Percentiles rank a stretch among this genome's conserved stretches.
Evolutionary conservation across 2,888 invertebrate genomes (phyloP).

Genomic region (Agrilus cyanescens): DNA sequence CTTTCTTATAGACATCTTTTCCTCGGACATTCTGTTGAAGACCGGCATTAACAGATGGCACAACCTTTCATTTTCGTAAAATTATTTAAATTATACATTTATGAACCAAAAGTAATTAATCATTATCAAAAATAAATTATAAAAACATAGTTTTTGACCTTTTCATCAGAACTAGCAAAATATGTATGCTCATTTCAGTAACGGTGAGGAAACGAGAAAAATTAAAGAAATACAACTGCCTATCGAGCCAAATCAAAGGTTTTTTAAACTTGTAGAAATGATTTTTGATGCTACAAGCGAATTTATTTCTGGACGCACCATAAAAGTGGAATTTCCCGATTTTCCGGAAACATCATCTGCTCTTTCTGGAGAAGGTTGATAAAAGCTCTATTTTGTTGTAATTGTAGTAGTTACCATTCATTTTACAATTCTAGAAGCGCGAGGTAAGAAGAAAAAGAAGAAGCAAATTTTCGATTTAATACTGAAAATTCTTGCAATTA

Average conservation of each 20-base stretch:
- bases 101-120: too few species aligned
- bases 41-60: too few species aligned
- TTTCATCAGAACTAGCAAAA: background rate
- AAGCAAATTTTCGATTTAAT: constrained; percentile 50
- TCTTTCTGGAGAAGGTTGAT: constrained; percentile 63
- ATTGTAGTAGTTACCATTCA: constrained; percentile 11
- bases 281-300: constrained; percentile 43
- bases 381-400: background rate
- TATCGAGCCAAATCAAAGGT: constrained; percentile 39
- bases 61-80: too few species aligned
- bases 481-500: constrained; percentile 57
- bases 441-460: constrained; percentile 53
- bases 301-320: constrained; percentile 47
- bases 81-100: too few species aligned
- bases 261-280: constrained; percentile 42
- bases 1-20: too few species aligned
- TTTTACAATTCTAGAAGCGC: constrained; percentile 38
- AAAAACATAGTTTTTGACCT: background rate
- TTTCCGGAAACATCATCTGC: constrained; percentile 52
- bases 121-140: too few species aligned
- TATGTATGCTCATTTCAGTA: constrained; percentile 13
- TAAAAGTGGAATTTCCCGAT: constrained; percentile 61
- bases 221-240: constrained; percentile 30
- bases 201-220: constrained; percentile 11
- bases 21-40: too few species aligned